Evolutionary conservation across 2,888 invertebrate genomes (phyloP).

Genomic region (Calameuta idolon): DNA sequence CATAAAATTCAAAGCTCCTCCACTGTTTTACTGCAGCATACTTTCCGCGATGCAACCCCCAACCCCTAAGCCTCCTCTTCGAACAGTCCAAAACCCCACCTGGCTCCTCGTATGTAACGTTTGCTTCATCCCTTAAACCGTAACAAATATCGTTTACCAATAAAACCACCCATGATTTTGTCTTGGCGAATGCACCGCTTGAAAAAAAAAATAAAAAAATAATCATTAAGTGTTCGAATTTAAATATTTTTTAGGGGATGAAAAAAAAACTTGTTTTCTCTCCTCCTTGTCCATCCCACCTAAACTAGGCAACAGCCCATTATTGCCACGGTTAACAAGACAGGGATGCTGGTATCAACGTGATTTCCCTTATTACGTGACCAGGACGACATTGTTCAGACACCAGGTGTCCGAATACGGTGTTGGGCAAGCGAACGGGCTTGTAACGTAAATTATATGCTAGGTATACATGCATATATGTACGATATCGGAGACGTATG

Average conservation of each 20-base stretch:
- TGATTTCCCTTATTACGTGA: conserved; percentile 19
- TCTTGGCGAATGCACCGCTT: neutral
- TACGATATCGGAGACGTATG: neutral
- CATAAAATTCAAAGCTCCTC: conserved; percentile 37
- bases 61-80: neutral
- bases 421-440: neutral
- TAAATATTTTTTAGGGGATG: neutral
- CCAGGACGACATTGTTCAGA: conserved; percentile 15
- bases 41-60: neutral
- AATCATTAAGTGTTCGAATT: neutral
- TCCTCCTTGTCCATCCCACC: too few relatives aligned
- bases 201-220: too few relatives aligned
- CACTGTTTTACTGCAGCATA: conserved; percentile 24
- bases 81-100: neutral
- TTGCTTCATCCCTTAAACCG: neutral
- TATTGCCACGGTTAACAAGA: neutral
- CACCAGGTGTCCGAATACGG: conserved; percentile 27
- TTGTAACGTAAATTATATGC: neutral
- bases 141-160: neutral
- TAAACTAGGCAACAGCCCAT: neutral
- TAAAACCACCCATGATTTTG: neutral
- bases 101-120: neutral
- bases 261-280: neutral
- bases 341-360: neutral
- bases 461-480: neutral